Base-by-base conservation (phyloP, 2,888 invertebrate species). In the Eucera pruinosa region DNA sequence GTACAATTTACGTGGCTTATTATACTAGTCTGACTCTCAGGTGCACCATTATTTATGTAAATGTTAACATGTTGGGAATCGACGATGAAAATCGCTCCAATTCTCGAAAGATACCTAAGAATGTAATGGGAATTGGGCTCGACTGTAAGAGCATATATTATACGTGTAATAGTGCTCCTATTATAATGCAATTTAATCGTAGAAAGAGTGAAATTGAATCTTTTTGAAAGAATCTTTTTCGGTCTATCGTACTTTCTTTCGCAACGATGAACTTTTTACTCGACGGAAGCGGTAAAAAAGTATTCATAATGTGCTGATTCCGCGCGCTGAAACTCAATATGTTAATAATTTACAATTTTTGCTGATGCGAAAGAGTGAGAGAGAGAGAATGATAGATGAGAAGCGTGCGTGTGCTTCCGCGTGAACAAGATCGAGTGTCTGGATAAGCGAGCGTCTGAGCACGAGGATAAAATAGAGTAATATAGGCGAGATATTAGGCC, bases 21-120 rank as follows among this genome's bases (percentile, higher is more conserved):
- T 54, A 78, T 62, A 65, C 72, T 74, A 76, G 80, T 84, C 78
- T 80, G 86, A 68, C 80, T 82, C 74, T 84, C 84, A 74, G 84
- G 85, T 80, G 84, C 70, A 74, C 65, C 55, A 64, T 71, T 65
- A 80, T 71, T 78, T 75, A 61, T 77, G 84, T 66, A 73, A 72
- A 64, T 66, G 64, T 74, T 81, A 81, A 74, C 72, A 72, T 64
- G 55, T 79, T 73, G 79, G 73, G 78, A 18, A 64, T 61, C 74
- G 20, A 55, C 41, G 41, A 43, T 45, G 20, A 33, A 36, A 36
- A 41, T 27, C 27, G 36, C 7, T 4, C 20, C 39, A 9, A 33
- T 64, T 30, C 36, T 36, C 52, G n/a, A 6, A 43, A 20, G 2
- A 25, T 23, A 30, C n/a, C 30, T 47, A 27, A 64, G 20, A 39